Base-by-base conservation (phyloP, 1,140 invertebrate genomes). In the Papilio machaon region DNA sequence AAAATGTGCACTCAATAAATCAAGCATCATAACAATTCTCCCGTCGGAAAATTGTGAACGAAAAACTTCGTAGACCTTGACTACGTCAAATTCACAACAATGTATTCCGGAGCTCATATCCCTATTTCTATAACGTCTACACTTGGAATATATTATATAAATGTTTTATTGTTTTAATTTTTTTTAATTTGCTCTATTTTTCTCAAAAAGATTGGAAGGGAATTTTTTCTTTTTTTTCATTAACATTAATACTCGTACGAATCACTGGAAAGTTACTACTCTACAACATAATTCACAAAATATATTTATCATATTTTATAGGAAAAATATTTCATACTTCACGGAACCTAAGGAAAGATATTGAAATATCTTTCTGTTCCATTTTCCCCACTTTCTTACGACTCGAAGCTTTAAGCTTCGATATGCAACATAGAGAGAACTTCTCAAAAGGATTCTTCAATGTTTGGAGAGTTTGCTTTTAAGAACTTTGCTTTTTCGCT, bases 1-100 rank as follows among this genome's bases (percentile, higher is more conserved):
- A 89, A 89, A 89, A 89, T 88, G 86, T 89, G 83, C 86, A 89
- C 83, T 85, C 89, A 80, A 91, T 92, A 90, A 91, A 92, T 85
- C 79, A 87, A 81, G 79, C 82, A 89, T 87, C 85, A 86, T 89
- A 91, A 91, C 88, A 88, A 87, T 89, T 78, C 85, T 67, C 82
- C 70, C 80, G 84, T 80, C 82, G 79, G 75, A 30, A 84, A 86
- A 89, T 83, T 81, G 84, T 83, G 58, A 80, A 78, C 80, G 81
- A 81, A 86, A 86, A 85, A 81, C 75, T 85, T 81, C 82, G 82
- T 82, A 70, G 67, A 54, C 81, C 79, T 82, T 81, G 83, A 54
- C 35, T 77, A 79, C 35, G 77, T 46, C 60, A 79, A 74, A 74
- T 79, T 49, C 58, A 76, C 58, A 64, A 79, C 54, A 79, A 79